Evolutionary conservation across 2,888 invertebrate species (phyloP).

Genomic region (Colletes collaris): DNA sequence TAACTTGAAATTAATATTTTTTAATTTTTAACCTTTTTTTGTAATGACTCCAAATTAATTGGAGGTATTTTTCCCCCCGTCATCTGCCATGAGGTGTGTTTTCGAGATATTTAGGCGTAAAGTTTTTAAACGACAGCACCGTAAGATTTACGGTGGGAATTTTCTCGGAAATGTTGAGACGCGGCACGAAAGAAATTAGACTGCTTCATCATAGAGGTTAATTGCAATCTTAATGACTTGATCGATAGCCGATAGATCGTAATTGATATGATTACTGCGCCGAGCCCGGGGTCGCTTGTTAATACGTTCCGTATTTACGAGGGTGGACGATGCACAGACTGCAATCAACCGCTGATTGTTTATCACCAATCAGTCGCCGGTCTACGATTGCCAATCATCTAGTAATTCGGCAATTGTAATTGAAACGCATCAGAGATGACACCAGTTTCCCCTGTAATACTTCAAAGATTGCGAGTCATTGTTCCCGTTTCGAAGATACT

Average conservation of each 20-base stretch:
- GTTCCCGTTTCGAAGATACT: neutral
- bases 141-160: neutral
- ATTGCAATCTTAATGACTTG: constrained; percentile 59
- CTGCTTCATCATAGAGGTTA: constrained; percentile 30
- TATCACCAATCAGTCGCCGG: constrained; percentile 70
- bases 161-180: neutral
- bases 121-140: too few relatives aligned
- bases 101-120: too few relatives aligned
- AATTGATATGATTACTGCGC: constrained; percentile 65
- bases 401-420: constrained; percentile 70
- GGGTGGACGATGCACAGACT: constrained; percentile 59
- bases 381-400: constrained; percentile 74
- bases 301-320: constrained; percentile 67
- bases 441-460: neutral
- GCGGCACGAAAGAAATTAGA: constrained; percentile 38
- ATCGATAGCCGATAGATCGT: constrained; percentile 64
- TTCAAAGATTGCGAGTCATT: constrained; percentile 3
- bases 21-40: too few relatives aligned
- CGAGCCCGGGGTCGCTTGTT: constrained; percentile 58
- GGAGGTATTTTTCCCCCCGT: too few relatives aligned
- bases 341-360: constrained; percentile 76
- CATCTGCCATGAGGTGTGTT: too few relatives aligned
- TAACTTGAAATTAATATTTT: too few relatives aligned
- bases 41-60: too few relatives aligned
- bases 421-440: constrained; percentile 49